Evolutionary conservation across 2,888 invertebrate species (phyloP).

Genomic region (Augiades crinisus): DNA sequence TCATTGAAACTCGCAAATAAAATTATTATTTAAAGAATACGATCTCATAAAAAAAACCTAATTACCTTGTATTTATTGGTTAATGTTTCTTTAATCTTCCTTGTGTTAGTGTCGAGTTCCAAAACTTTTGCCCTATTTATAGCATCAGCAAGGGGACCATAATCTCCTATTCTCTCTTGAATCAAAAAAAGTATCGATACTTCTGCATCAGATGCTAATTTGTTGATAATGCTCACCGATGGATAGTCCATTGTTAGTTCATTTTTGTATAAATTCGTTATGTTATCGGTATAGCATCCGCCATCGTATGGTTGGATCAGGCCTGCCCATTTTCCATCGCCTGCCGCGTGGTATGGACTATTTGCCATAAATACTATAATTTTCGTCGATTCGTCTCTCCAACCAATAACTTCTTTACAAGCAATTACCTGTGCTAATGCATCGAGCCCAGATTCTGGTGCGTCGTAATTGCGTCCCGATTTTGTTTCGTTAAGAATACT

Average conservation of each 20-base stretch:
- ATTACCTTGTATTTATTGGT: slow-evolving; percentile 56
- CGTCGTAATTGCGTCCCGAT: slow-evolving; percentile 82
- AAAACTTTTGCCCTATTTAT: slow-evolving; percentile 45
- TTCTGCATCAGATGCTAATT: slow-evolving; percentile 49
- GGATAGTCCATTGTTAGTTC: slow-evolving; percentile 87
- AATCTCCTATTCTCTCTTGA: slow-evolving; percentile 30
- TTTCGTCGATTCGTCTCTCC: slow-evolving; percentile 88
- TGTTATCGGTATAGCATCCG: slow-evolving; percentile 82
- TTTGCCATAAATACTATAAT: slow-evolving; percentile 90
- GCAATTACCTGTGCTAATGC: slow-evolving; percentile 89
- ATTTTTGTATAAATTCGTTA: slow-evolving; percentile 70
- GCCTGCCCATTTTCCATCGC: slow-evolving; percentile 86
- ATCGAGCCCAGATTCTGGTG: slow-evolving; percentile 92
- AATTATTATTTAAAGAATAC: no score
- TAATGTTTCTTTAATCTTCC: not conserved
- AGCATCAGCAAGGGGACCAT: slow-evolving; percentile 37
- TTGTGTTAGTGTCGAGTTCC: not conserved
- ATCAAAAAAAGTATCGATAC: slow-evolving; percentile 50
- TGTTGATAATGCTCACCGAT: slow-evolving; percentile 85
- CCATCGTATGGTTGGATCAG: slow-evolving; percentile 87
- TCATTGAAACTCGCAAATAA: no score
- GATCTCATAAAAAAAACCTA: no score
- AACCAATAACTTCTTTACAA: slow-evolving; percentile 86
- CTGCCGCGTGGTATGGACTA: slow-evolving; percentile 88
- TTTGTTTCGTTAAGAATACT: slow-evolving; percentile 48